These are phyloP conservation scores for Terrapene triunguis DNA, from an alignment of 2,113 vertebrate species.

Conservation along the genomic window DNA sequence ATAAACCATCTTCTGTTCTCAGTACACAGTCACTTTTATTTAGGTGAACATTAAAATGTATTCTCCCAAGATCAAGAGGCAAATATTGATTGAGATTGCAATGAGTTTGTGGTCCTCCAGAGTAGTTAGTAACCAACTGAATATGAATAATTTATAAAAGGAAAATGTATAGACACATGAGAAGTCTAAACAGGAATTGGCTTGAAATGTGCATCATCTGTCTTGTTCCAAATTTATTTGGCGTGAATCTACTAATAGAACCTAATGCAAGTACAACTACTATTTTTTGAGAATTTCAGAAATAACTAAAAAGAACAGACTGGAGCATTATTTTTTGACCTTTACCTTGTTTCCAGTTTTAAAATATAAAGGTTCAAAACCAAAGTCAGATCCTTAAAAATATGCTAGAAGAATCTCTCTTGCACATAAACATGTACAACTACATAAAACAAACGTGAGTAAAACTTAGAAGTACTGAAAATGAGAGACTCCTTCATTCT, in stretches of 20 bases:
- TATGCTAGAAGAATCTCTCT: not conserved
- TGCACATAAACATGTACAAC: not conserved
- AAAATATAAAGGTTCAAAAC: not conserved
- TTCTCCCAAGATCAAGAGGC: not conserved
- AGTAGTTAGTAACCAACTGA: not conserved
- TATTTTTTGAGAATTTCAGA: not conserved
- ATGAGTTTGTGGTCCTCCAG: not conserved
- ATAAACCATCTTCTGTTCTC: not conserved
- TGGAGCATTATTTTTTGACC: not conserved
- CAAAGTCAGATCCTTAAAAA: not conserved
- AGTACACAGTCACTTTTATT: not conserved
- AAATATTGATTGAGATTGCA: not conserved
- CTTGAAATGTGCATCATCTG: not conserved
- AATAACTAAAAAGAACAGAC: not conserved
- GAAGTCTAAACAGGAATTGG: not conserved
- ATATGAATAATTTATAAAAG: not conserved
- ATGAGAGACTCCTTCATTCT: not conserved
- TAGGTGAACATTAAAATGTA: not conserved
- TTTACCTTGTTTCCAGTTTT: not conserved
- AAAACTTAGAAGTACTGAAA: conserved; percentile 17
- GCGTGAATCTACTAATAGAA: not conserved
- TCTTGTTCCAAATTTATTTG: not conserved
- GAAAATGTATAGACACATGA: not conserved
- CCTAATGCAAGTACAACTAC: not conserved
- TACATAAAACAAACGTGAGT: not conserved